These are phyloP conservation scores for Phalacrocorax carbo DNA, from an alignment of 2,113 vertebrate genomes.

Conservation along the genomic window DNA sequence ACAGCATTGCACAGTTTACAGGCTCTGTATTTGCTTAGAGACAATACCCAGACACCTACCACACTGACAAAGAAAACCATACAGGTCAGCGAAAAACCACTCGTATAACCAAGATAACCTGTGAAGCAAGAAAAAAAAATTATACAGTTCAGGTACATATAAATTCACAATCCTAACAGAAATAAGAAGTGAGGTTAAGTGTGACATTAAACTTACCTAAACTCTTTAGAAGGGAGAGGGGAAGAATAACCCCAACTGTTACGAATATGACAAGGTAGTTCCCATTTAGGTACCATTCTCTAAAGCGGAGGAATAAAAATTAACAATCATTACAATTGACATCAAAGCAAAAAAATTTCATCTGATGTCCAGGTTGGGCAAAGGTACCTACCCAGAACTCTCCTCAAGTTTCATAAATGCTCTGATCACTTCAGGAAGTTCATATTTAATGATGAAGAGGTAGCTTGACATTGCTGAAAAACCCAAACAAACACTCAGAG, in stretches of 20 bases:
- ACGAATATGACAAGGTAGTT: constrained; percentile 95
- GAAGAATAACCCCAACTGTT: constrained; percentile 90
- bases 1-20: background rate
- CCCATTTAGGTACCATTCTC: constrained; percentile 95
- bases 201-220: constrained; percentile 81
- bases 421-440: constrained; percentile 95
- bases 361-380: background rate
- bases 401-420: constrained; percentile 89
- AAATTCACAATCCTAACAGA: background rate
- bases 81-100: constrained; percentile 93
- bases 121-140: constrained; percentile 35
- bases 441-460: constrained; percentile 98
- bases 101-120: constrained; percentile 98
- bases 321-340: background rate
- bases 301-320: constrained; percentile 56
- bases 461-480: constrained; percentile 97
- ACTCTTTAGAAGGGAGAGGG: constrained; percentile 92
- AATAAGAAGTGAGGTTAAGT: background rate
- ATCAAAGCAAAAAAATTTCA: background rate
- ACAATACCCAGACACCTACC: constrained; percentile 76
- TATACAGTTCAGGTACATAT: constrained; percentile 8
- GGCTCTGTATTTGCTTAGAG: background rate
- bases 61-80: constrained; percentile 96
- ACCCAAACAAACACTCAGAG: background rate
- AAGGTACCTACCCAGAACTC: constrained; percentile 81